Evolutionary conservation across 2,888 invertebrate genomes (phyloP).

Genomic region (Eurois occulta): DNA sequence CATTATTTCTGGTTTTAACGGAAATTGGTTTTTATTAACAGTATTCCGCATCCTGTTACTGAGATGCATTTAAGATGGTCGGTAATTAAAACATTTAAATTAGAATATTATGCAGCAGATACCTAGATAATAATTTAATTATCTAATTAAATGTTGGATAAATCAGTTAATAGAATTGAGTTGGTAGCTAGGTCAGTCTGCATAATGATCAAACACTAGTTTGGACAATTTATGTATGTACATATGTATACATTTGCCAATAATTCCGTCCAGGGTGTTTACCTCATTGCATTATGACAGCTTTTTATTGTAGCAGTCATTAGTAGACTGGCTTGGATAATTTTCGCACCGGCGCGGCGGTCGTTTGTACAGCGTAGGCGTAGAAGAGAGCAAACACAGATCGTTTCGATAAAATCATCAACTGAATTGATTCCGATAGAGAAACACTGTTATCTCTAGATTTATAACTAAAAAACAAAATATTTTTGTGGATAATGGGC

Average conservation of each 20-base stretch:
- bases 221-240: not conserved
- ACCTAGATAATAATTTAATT: conserved; percentile 24
- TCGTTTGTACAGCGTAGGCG: not conserved
- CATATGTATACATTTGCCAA: not conserved
- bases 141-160: conserved; percentile 1
- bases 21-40: conserved; percentile 62
- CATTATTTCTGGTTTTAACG: conserved; percentile 67
- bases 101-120: conserved; percentile 3
- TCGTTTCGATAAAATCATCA: not conserved
- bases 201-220: not conserved
- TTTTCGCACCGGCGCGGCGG: not conserved
- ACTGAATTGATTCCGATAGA: not conserved
- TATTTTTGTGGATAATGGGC: not conserved
- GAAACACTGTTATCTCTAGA: not conserved
- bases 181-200: not conserved
- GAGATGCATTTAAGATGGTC: conserved; percentile 50
- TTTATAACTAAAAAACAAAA: not conserved
- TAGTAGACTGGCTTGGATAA: not conserved
- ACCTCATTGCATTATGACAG: not conserved
- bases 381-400: not conserved
- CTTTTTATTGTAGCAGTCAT: not conserved
- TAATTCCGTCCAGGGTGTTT: not conserved
- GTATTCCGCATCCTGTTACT: conserved; percentile 62
- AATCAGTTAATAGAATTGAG: conserved; percentile 22
- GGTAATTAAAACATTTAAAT: conserved; percentile 45